Conservation (phyloP, 2,797 vertebrate species). For the Clarias pachynema region DNA sequence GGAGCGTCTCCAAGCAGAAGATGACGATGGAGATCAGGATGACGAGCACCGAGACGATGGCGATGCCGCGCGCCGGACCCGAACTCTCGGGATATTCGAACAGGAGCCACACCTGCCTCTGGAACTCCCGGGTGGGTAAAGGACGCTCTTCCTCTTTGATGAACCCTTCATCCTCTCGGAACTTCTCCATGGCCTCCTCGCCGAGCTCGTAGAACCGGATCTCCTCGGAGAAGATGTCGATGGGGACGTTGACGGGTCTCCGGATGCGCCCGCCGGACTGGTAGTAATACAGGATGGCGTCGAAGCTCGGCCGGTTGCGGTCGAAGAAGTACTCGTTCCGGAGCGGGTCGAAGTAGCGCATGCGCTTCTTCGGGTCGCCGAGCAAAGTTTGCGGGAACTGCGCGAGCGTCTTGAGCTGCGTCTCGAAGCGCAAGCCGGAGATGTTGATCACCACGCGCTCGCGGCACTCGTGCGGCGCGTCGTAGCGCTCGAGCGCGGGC, state of each 20-base stretch:
- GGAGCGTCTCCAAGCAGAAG: constrained; percentile 96
- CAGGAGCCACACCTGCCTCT: constrained; percentile 96
- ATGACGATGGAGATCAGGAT: constrained; percentile 99
- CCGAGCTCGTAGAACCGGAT: constrained; percentile 97
- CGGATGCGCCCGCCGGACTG: constrained; percentile 95
- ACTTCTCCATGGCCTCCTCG: constrained; percentile 98
- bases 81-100: constrained; percentile 98
- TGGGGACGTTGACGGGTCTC: constrained; percentile 94
- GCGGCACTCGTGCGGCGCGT: constrained; percentile 91
- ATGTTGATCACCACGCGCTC: constrained; percentile 98
- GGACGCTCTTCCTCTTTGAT: constrained; percentile 97
- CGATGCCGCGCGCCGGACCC: constrained; percentile 92
- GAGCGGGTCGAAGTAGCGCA: constrained; percentile 97
- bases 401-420: constrained; percentile 93
- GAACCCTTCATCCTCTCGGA: constrained; percentile 96
- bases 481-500: constrained; percentile 76
- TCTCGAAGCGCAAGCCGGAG: constrained; percentile 95
- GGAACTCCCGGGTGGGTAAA: constrained; percentile 90
- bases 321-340: constrained; percentile 99
- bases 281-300: constrained; percentile 98
- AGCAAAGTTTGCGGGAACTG: constrained; percentile 96
- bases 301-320: constrained; percentile 95
- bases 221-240: constrained; percentile 98
- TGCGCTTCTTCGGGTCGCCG: constrained; percentile 94
- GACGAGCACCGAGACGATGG: constrained; percentile 95